Base-by-base conservation (phyloP, 2,797 vertebrate genomes). In the Sebastes aleutianus region DNA sequence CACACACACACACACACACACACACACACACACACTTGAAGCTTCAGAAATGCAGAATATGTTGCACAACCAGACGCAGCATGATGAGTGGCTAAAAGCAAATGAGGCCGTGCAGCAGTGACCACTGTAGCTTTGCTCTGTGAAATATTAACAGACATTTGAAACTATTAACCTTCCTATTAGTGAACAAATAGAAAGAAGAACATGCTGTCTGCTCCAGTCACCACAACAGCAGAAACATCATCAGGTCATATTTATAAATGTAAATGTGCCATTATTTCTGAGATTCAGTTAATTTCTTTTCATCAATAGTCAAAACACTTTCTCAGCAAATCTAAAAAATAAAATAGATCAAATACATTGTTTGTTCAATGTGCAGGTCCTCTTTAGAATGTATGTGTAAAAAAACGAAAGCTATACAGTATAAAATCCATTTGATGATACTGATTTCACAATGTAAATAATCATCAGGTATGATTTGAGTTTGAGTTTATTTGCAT, bases 101-200 rank as follows among this genome's bases (percentile, higher is more conserved):
- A 43, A 66, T 50, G 18, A 63, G 20, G 50, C 50, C 10, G 39
- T 43, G 39, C 20, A 63, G 39, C 71, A 70, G 24, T 80, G 70
- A 80, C 26, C 31, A 4, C 13, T 31, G 43, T 53, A 62, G n/a
- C 64, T 79, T 70, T 56, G 29, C 32, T 79, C 34, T 80, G 75
- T 85, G 31, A 84, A 90, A 67, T 54, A 88, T 90, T 88, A 83
- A 84, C 83, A 63, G 73, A 29, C 12, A 7, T 56, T 54, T 67
- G 34, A 39, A 22, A 77, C 12, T 20, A 10, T 70, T 76, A 27
- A 53, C 72, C 58, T 50, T 18, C 5, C 3, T 58, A 9, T 70
- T 66, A 20, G 22, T 76, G 63, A 22, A 57, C 13, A 80, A 29
- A 78, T 11, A 73, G 14, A 64, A 50, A 65, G 13, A 57, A 6